A percentile compares a stretch with the other conserved stretches of the same genome.
Evolutionary conservation across 2,797 vertebrate species (phyloP).

Genomic region (Melopsittacus undulatus): DNA sequence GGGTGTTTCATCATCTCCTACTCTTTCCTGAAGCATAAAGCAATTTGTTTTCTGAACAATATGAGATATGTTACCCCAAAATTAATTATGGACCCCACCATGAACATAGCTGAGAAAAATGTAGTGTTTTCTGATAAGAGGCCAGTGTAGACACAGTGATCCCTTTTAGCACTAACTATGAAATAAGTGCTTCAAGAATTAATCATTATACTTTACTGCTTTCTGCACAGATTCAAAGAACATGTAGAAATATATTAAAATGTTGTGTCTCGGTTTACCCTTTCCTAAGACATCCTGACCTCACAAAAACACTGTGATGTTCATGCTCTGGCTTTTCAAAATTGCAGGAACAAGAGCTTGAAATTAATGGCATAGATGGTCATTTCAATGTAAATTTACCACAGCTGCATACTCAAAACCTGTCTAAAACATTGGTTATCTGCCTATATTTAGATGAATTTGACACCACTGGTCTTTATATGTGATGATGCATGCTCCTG

Average conservation of each 20-base stretch:
- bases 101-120: not conserved
- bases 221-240: not conserved
- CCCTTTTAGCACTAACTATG: not conserved
- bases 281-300: slow-evolving; percentile 3
- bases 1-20: not conserved
- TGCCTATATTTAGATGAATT: slow-evolving; percentile 4
- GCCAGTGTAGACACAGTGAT: not conserved
- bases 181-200: slow-evolving; percentile 7
- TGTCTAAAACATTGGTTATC: not conserved
- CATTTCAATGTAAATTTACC: slow-evolving; percentile 53
- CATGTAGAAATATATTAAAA: not conserved
- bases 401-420: slow-evolving; percentile 5
- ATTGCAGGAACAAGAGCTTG: slow-evolving; percentile 5
- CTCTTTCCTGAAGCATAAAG: not conserved
- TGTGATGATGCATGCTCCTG: not conserved
- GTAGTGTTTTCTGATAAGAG: not conserved
- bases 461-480: slow-evolving; percentile 41
- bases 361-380: slow-evolving; percentile 25
- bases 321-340: slow-evolving; percentile 14
- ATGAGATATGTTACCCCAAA: not conserved
- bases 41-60: not conserved
- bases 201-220: not conserved
- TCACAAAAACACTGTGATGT: not conserved
- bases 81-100: not conserved
- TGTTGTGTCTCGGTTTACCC: not conserved